Percentiles rank a stretch among this genome's conserved stretches.
These are phyloP conservation scores for Halotydeus destructor DNA, from an alignment of 1,140 invertebrate species.

Conservation along the genomic window DNA sequence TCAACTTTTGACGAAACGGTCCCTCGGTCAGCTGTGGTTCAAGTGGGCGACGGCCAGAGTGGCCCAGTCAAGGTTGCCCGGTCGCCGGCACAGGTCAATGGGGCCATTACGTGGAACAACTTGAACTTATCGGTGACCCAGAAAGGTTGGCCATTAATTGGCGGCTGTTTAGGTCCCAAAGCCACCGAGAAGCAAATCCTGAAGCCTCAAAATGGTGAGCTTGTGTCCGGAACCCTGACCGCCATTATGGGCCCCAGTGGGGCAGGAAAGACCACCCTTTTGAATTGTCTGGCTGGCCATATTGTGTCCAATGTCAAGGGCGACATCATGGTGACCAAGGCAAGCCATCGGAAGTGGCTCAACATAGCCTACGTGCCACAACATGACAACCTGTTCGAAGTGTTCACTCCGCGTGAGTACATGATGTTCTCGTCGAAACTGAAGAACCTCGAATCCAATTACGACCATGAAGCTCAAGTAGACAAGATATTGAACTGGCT, in stretches of 20 bases:
- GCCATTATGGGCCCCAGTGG: conserved; percentile 39
- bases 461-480: neutral
- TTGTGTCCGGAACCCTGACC: conserved; percentile 24
- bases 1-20: no score
- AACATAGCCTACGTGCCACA: conserved; percentile 28
- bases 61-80: no score
- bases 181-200: no score
- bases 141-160: no score
- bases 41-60: no score
- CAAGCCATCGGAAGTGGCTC: conserved; percentile 1
- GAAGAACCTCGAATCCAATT: conserved; percentile 33
- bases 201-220: conserved; percentile 17
- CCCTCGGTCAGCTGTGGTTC: no score
- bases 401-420: conserved; percentile 66
- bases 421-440: conserved; percentile 82
- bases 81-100: no score
- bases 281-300: conserved; percentile 21
- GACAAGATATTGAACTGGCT: no score
- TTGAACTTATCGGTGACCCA: no score
- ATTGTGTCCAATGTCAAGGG: conserved; percentile 1
- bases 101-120: no score
- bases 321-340: no score
- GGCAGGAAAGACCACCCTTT: conserved; percentile 30
- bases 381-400: conserved; percentile 67
- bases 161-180: no score